Conservation (phyloP, 2,113 vertebrate genomes). For the Lates calcarifer region DNA sequence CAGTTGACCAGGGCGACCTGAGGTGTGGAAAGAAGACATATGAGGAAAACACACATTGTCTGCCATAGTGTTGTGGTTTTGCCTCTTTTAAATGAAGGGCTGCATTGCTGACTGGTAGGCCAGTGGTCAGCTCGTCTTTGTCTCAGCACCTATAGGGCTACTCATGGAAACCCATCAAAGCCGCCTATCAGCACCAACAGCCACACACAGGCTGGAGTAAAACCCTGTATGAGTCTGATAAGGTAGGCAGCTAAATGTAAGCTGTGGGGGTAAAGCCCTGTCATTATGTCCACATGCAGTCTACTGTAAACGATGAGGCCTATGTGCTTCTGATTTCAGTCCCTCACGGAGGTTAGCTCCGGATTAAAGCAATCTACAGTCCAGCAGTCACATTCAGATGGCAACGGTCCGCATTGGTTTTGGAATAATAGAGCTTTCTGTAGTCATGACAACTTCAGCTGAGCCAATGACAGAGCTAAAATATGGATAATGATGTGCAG, state of each 20-base stretch:
- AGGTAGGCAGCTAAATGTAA: slow-evolving; percentile 34
- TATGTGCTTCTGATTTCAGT: slow-evolving; percentile 42
- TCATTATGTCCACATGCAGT: slow-evolving; percentile 31
- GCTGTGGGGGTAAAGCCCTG: slow-evolving; percentile 8
- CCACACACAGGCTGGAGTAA: not conserved
- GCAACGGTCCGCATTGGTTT: not conserved
- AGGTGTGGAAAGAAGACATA: not conserved
- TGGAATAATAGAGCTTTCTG: slow-evolving; percentile 6
- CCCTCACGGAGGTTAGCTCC: slow-evolving; percentile 10
- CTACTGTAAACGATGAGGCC: slow-evolving; percentile 35
- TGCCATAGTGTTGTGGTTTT: not conserved
- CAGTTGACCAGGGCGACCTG: not conserved
- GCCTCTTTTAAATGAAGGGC: not conserved
- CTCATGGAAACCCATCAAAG: not conserved
- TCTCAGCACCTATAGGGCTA: not conserved
- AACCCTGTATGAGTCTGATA: slow-evolving; percentile 43
- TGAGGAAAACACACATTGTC: not conserved
- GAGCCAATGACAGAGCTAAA: not conserved
- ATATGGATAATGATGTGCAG: slow-evolving; percentile 6
- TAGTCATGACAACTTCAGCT: slow-evolving; percentile 26
- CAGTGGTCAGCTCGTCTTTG: not conserved
- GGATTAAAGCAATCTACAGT: slow-evolving; percentile 53
- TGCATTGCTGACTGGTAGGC: not conserved
- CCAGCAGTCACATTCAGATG: slow-evolving; percentile 19
- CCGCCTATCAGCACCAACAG: slow-evolving; percentile 9